Conservation (phyloP, 2,113 vertebrate species). For the Pluvialis apricaria region DNA sequence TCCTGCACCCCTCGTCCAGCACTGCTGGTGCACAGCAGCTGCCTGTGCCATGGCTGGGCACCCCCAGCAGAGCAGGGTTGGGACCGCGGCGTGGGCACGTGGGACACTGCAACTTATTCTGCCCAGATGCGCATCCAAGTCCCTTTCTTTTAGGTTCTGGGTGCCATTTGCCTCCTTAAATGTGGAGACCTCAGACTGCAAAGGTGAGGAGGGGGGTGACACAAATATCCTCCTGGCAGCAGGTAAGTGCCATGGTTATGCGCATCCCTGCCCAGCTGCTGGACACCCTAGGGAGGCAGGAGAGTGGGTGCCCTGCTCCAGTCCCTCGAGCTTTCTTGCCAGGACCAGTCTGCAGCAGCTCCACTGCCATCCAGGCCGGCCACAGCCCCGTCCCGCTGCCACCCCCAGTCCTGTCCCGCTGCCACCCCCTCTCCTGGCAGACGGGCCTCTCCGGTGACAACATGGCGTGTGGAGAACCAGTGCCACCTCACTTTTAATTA, state of each 20-base stretch:
- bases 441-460: not conserved
- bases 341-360: not conserved
- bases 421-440: not conserved
- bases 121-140: too few species aligned
- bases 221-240: not conserved
- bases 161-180: not conserved
- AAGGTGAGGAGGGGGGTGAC: too few species aligned
- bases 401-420: not conserved
- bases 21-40: too few species aligned
- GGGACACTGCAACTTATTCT: not conserved
- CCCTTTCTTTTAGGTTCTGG: not conserved
- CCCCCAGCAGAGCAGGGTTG: not conserved
- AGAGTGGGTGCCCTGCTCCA: not conserved
- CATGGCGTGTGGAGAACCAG: rapidly evolving
- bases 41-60: not conserved
- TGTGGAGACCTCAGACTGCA: too few species aligned
- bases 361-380: not conserved
- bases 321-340: not conserved
- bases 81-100: rapidly evolving
- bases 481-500: not conserved
- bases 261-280: not conserved
- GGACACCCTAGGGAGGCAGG: not conserved
- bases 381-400: not conserved
- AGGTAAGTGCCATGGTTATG: not conserved
- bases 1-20: not conserved